Evolutionary conservation across 2,888 invertebrate species (phyloP), one percentile per base, ranked within the genome.

Genomic region (Xanthia icteritia): DNA sequence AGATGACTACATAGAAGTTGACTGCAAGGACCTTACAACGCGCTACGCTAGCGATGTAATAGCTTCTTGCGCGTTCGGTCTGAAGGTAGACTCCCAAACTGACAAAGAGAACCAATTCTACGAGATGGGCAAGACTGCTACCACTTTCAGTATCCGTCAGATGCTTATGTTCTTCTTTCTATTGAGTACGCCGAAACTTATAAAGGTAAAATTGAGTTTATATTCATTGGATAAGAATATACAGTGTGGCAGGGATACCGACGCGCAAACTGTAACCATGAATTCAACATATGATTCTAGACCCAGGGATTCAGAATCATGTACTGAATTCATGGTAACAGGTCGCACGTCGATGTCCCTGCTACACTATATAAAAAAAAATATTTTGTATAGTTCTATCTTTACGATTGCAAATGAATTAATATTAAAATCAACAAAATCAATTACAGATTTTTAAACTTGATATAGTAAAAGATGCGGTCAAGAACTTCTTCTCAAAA

Each of bases 101-200:
- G 94, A 97, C 0, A 92, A 90, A 17, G 89, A 97, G 0, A 97
- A 97, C 84, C 91, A 96, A 48, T 97, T 97, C 89, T 97, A 97
- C 84, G 70, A 86, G 42, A 96, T 94, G 94, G 97, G 97, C 31
- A 97, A 95, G 81, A 90, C 91, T 20, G 89, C 94, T 3, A 94
- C 96, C 0, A 92, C 92, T 15, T 96, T 97, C 72, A 89, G 77
- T 4, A 87, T 90, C 2, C 73, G 70, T 5, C 85, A 89, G 54
- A 72, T 91, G 9, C 20, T 93, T 0, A 83, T 86, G 15, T 84
- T 92, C 8, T 77, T 93, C 4, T 83, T 91, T 1, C 79, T 88
- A 61, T 20, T 81, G 0, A 83, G 84, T 45, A 69, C 79, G 20
- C 92, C 92, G 0, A 84, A 68, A 13, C 2, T 92, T 6, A 78